A percentile compares a stretch with the other conserved stretches of the same genome.
These are phyloP conservation scores for Leptopilina myrica DNA, from an alignment of 2,888 invertebrate genomes.

Conservation along the genomic window DNA sequence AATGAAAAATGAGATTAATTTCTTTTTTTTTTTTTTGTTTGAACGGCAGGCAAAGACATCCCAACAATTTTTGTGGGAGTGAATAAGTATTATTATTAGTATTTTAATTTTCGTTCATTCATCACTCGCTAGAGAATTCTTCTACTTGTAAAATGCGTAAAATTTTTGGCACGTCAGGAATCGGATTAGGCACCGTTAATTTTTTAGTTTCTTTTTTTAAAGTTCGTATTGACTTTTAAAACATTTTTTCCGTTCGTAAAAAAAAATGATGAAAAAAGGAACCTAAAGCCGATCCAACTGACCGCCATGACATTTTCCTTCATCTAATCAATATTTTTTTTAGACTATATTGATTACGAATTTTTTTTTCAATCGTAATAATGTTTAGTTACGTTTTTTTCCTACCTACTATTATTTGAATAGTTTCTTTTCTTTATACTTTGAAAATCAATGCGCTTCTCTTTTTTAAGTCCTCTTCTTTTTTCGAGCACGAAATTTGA, in stretches of 20 bases:
- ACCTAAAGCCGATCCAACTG: conserved; percentile 14
- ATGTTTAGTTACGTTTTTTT: conserved; percentile 1
- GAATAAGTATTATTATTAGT: not conserved
- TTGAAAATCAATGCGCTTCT: conserved; percentile 24
- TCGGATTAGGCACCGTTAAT: not conserved
- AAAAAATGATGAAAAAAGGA: not conserved
- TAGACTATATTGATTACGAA: conserved; percentile 34
- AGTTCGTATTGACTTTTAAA: conserved; percentile 8
- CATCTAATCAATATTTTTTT: conserved; percentile 10
- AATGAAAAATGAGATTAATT: conserved; percentile 28
- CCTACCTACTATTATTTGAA: conserved; percentile 36
- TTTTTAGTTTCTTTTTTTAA: not conserved
- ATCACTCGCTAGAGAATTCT: conserved; percentile 27
- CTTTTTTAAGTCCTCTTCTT: not conserved
- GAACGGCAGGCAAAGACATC: conserved; percentile 35
- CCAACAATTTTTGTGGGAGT: not conserved
- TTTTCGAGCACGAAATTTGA: conserved; percentile 23
- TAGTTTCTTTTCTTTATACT: conserved; percentile 29
- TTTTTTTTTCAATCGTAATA: conserved; percentile 1
- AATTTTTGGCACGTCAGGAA: conserved; percentile 8
- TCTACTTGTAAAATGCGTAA: conserved; percentile 36
- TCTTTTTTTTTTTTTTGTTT: not conserved
- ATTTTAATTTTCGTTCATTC: conserved; percentile 24
- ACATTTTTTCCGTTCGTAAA: not conserved
- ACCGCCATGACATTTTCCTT: not conserved